These are phyloP conservation scores for Troides helena DNA, from an alignment of 2,888 invertebrate genomes.

Conservation along the genomic window DNA sequence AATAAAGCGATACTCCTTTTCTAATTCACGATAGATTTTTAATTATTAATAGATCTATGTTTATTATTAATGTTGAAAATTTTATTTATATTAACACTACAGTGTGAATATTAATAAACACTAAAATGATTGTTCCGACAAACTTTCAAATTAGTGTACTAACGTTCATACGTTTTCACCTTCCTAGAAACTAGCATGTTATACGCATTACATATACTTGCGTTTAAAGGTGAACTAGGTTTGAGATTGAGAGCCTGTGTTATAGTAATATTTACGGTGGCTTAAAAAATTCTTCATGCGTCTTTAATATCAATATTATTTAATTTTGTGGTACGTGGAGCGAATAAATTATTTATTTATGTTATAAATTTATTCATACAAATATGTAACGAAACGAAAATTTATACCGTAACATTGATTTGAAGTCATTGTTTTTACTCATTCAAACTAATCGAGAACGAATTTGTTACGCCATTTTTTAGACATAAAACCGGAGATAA, in stretches of 20 bases:
- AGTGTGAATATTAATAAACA: not conserved
- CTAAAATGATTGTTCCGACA: not conserved
- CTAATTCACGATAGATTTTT: not conserved
- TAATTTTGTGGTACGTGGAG: not conserved
- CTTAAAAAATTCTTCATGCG: not conserved
- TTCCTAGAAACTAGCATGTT: not conserved
- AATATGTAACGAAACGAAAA: conserved; percentile 1
- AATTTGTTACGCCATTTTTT: conserved; percentile 13
- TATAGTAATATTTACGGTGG: not conserved
- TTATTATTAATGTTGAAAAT: too few relatives aligned
- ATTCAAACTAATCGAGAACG: conserved; percentile 9
- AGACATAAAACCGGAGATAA: not conserved
- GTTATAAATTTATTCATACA: conserved; percentile 1
- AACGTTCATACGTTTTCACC: not conserved
- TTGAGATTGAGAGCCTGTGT: not conserved
- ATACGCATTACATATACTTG: not conserved
- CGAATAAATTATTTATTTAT: not conserved
- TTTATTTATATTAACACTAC: too few relatives aligned
- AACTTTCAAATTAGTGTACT: not conserved
- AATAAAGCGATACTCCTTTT: not conserved
- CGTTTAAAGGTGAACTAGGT: not conserved
- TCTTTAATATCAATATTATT: not conserved
- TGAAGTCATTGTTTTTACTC: conserved; percentile 23
- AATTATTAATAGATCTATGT: not conserved
- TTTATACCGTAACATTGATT: conserved; percentile 14